Conservation (phyloP, 2,797 vertebrate species). For the Myiotriccus ornatus region DNA sequence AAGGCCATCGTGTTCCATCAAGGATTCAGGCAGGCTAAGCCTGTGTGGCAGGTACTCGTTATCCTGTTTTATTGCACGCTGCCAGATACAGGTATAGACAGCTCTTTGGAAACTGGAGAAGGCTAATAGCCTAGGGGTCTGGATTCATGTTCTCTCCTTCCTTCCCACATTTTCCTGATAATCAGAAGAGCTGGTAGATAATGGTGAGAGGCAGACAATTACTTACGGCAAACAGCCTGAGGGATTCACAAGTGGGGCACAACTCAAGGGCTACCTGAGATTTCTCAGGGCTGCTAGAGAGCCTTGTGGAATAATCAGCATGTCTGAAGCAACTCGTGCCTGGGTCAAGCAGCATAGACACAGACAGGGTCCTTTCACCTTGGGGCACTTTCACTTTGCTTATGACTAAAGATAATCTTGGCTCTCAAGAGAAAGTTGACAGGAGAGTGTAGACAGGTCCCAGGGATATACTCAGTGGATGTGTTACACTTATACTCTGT, state of each 20-base stretch:
- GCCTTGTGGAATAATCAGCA: conserved; percentile 29
- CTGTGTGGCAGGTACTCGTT: conserved; percentile 47
- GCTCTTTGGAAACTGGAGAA: conserved; percentile 21
- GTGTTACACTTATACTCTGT: not conserved
- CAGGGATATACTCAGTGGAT: not conserved
- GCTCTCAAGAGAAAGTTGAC: conserved; percentile 20
- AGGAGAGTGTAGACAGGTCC: not conserved
- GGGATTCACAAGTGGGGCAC: conserved; percentile 15
- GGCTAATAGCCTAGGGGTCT: conserved; percentile 50
- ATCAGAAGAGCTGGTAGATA: conserved; percentile 28
- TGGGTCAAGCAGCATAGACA: not conserved
- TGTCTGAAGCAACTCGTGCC: conserved; percentile 7
- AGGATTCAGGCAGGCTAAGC: conserved; percentile 36
- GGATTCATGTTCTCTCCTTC: conserved; percentile 46
- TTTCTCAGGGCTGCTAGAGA: conserved; percentile 48
- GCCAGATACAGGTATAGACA: conserved; percentile 46
- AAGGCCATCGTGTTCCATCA: not conserved
- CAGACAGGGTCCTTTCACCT: not conserved
- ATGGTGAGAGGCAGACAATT: conserved; percentile 63
- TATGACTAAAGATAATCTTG: not conserved
- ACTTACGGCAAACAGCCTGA: not conserved
- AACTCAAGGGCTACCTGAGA: not conserved
- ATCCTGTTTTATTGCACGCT: not conserved
- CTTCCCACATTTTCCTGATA: conserved; percentile 64
- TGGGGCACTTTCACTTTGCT: not conserved